Conservation (phyloP, 53 echinoderm and acorn worm species). For the Patiria pectinifera region DNA sequence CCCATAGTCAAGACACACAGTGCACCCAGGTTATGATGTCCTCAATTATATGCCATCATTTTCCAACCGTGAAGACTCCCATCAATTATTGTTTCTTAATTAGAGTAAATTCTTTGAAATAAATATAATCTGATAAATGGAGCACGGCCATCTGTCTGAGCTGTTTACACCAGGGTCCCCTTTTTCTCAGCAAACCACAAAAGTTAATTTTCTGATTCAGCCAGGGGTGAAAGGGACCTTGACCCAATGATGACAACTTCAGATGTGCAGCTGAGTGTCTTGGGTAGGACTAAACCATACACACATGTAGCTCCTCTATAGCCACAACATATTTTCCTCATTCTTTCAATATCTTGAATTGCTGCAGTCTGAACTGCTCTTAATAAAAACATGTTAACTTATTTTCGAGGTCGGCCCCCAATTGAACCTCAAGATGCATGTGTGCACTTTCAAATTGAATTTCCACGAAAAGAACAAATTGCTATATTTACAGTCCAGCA, state of each 20-base stretch:
- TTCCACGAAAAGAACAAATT: neutral
- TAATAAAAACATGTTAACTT: neutral
- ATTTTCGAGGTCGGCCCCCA: neutral
- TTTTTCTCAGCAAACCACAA: conserved; percentile 9
- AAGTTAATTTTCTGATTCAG: conserved; percentile 53
- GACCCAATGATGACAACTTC: conserved; percentile 45
- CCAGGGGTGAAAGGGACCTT: conserved; percentile 41
- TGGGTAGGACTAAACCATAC: neutral
- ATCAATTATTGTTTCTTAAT: conserved; percentile 7
- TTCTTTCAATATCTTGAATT: conserved; percentile 5
- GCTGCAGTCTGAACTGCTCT: conserved; percentile 18
- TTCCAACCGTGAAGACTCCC: conserved; percentile 11
- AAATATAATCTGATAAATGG: neutral
- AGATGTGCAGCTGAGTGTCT: conserved; percentile 21
- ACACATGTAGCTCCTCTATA: neutral
- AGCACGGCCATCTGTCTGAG: neutral
- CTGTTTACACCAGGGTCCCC: neutral
- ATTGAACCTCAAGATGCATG: neutral
- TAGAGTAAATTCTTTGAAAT: conserved; percentile 7
- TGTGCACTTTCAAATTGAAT: neutral
- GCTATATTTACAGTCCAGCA: neutral
- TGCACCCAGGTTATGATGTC: neutral
- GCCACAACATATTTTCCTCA: neutral
- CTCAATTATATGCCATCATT: neutral
- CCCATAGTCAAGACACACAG: too few relatives aligned